phyloP scores from a whole-genome alignment of 2,113 vertebrate genomes.

The Perognathus longimembris region DNA sequence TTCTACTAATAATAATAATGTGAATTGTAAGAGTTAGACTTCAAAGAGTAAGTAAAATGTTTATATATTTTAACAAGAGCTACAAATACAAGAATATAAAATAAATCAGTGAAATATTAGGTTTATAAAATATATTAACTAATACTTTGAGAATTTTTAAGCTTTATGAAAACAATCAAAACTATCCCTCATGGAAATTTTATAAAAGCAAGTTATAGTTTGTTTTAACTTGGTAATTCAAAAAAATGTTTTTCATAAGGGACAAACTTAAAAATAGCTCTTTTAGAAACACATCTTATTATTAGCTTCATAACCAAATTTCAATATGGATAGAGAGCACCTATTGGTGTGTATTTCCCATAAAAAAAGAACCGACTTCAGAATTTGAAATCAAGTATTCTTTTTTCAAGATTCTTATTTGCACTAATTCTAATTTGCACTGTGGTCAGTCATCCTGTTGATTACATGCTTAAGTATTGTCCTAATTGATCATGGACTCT shows the following conservation, averaged over 20 bases:
- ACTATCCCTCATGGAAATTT: neutral
- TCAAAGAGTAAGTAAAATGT: neutral
- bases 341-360: neutral
- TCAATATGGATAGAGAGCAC: neutral
- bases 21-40: neutral
- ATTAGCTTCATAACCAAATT: neutral
- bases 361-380: slow-evolving; percentile 8
- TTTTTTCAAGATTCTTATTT: slow-evolving; percentile 50
- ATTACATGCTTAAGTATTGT: slow-evolving; percentile 57
- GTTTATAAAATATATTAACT: neutral
- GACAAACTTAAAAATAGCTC: neutral
- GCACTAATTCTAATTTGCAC: slow-evolving; percentile 14
- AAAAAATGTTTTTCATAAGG: neutral
- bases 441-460: neutral
- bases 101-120: neutral
- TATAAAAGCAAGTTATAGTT: neutral
- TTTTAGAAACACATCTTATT: neutral
- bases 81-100: neutral
- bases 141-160: neutral
- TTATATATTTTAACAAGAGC: neutral
- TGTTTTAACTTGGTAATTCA: neutral
- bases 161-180: neutral
- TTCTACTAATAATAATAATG: neutral
- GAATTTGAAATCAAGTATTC: slow-evolving; percentile 38
- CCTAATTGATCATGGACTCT: slow-evolving; percentile 33